Evolutionary conservation across 2,797 vertebrate species (phyloP).

Genomic region (Streptopelia turtur): DNA sequence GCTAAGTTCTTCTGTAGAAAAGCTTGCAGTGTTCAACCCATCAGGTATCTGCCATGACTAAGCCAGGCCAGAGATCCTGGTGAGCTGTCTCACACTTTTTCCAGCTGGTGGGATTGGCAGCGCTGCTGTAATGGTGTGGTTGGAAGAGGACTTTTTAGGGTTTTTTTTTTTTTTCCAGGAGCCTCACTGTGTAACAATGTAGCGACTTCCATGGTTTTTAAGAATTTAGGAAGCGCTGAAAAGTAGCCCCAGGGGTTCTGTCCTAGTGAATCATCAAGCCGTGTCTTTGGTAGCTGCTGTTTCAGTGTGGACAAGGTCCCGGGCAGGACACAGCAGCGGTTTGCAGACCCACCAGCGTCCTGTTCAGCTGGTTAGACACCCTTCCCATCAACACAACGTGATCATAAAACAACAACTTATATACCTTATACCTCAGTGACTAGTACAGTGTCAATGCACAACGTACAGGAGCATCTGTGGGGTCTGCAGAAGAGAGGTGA

Average conservation of each 20-base stretch:
- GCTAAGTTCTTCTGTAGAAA: not conserved
- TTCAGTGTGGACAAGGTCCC: not conserved
- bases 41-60: not conserved
- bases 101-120: not conserved
- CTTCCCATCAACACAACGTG: not conserved
- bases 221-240: not conserved
- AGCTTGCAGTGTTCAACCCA: not conserved
- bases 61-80: not conserved
- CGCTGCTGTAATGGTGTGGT: not conserved
- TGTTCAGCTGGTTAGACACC: not conserved
- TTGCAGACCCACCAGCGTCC: not conserved
- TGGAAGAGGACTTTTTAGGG: not conserved
- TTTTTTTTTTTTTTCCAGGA: not conserved
- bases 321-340: not conserved
- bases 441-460: not conserved
- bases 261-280: not conserved
- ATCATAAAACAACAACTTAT: slow-evolving; percentile 20
- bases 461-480: slow-evolving; percentile 9
- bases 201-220: not conserved
- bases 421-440: not conserved
- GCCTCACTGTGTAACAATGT: not conserved
- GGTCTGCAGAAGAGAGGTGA: not conserved
- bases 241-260: not conserved
- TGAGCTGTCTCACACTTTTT: not conserved
- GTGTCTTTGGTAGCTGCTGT: not conserved